Evolutionary conservation across 2,113 vertebrate genomes (phyloP), one percentile per base, ranked within the genome.

Genomic region (Sarotherodon lohbergeri): DNA sequence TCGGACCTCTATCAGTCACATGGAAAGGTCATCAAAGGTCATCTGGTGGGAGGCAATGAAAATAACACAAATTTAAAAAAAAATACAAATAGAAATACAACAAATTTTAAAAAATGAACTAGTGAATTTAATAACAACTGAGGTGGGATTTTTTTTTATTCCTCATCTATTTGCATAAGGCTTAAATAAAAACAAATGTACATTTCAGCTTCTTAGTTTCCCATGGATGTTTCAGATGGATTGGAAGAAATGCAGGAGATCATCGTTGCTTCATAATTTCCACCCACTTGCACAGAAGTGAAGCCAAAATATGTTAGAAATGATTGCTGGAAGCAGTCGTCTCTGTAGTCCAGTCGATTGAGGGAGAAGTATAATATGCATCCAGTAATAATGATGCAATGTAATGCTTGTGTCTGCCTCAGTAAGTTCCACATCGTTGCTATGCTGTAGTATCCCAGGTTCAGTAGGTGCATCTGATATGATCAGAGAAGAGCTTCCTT

Each of bases 51-150:
- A 71, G 12, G 36, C 41, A 68, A 68, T 39, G 34, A 68, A 68
- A 68, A 68, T 22, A 39, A 22, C 34, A n/a, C 3, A 1, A 32
- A 32, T 59, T 7, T 2, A 5, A n/a, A 36, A 24, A 3, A 10
- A 34, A n/a, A 34, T 0, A 11, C 29, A 63, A 36, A 36, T 63
- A 19, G 17, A 63, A 63, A 36, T 36, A 12, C 59, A 63, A 63
- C 57, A 34, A 34, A 59, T 29, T 0, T 7, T 6, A 0, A 6
- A 63, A 61, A 36, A 12, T 0, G 10, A 66, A 36, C 17, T 11
- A 7, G 32, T 36, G 61, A 66, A 36, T 36, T 36, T 66, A 36
- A 41, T n/a, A 66, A 3, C 10, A 39, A 39, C 19, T 39, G 34
- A 39, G 34, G 63, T 39, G 63, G n/a, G 6, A 68, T 14, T 57